Percentiles rank a stretch among this genome's conserved stretches.
Conservation (phyloP, 2,113 vertebrate species). For the Mustelus asterias region DNA sequence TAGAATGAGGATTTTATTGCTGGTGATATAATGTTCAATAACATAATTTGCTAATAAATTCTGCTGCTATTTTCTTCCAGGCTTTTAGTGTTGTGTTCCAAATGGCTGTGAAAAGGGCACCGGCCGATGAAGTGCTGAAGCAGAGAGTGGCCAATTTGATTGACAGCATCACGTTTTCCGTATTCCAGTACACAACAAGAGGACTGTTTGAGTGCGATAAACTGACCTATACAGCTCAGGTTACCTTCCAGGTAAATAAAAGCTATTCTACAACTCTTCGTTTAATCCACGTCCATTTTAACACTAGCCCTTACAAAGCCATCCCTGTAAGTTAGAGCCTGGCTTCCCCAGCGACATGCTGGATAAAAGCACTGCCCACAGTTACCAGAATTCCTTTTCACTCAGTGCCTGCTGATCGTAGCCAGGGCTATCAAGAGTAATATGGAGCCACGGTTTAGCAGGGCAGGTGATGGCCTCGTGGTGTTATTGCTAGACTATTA, state of each 20-base stretch:
- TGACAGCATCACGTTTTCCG: conserved; percentile 82
- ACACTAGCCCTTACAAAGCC: neutral
- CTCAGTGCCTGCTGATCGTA: neutral
- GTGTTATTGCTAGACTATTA: no score
- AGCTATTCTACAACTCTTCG: neutral
- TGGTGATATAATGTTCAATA: neutral
- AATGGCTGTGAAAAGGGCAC: conserved; percentile 75
- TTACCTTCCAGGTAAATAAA: conserved; percentile 81
- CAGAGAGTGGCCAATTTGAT: conserved; percentile 70
- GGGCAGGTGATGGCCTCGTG: no score
- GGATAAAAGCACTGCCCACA: neutral
- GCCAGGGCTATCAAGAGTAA: neutral
- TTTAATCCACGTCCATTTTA: neutral
- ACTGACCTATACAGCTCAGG: conserved; percentile 79
- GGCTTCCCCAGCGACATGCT: neutral
- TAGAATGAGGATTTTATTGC: neutral
- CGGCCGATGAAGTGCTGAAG: conserved; percentile 59
- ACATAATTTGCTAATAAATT: conserved; percentile 19
- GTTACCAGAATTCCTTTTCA: neutral
- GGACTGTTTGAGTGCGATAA: conserved; percentile 91
- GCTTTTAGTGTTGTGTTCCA: conserved; percentile 84
- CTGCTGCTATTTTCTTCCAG: conserved; percentile 49
- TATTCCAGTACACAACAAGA: conserved; percentile 81
- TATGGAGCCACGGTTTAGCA: neutral
- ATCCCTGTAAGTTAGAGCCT: neutral